Conservation (phyloP, 2,113 vertebrate genomes). For the Lucifuga dentata region DNA sequence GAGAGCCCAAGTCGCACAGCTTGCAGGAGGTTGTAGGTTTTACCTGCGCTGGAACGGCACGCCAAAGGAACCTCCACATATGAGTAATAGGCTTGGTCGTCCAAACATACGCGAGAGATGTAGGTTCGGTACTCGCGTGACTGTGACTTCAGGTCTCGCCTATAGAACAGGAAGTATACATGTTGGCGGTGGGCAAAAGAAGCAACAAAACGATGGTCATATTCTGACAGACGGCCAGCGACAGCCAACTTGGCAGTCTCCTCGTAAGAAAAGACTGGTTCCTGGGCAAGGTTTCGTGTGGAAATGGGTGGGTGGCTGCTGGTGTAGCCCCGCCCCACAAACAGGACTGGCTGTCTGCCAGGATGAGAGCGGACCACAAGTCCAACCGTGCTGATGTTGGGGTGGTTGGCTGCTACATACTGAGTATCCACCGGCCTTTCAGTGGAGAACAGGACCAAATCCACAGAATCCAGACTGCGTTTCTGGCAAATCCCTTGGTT, state of each 20-base stretch:
- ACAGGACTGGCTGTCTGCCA: constrained; percentile 87
- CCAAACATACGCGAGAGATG: constrained; percentile 92
- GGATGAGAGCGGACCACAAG: constrained; percentile 86
- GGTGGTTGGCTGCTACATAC: constrained; percentile 96
- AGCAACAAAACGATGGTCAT: constrained; percentile 96
- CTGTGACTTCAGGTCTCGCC: constrained; percentile 91
- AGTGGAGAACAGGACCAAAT: constrained; percentile 86
- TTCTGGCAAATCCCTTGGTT: constrained; percentile 97
- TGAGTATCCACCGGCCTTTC: constrained; percentile 94
- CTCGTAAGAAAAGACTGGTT: constrained; percentile 95
- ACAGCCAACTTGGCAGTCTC: constrained; percentile 95
- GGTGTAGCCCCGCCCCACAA: constrained; percentile 95
- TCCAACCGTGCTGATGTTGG: constrained; percentile 94
- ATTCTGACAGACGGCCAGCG: constrained; percentile 94
- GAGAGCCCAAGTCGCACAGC: constrained; percentile 87
- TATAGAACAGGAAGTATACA: constrained; percentile 96
- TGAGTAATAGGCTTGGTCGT: constrained; percentile 95
- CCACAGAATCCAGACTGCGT: constrained; percentile 84
- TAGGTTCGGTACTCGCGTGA: constrained; percentile 94
- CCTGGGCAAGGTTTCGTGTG: constrained; percentile 91
- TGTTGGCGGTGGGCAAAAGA: constrained; percentile 88
- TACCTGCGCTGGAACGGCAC: constrained; percentile 83
- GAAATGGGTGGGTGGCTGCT: constrained; percentile 97
- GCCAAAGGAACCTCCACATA: constrained; percentile 94
- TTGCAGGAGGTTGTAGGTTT: constrained; percentile 90